Percentiles rank a stretch among this genome's conserved stretches.
Conservation (phyloP, 2,888 invertebrate species). For the Teinopalpus imperialis region DNA sequence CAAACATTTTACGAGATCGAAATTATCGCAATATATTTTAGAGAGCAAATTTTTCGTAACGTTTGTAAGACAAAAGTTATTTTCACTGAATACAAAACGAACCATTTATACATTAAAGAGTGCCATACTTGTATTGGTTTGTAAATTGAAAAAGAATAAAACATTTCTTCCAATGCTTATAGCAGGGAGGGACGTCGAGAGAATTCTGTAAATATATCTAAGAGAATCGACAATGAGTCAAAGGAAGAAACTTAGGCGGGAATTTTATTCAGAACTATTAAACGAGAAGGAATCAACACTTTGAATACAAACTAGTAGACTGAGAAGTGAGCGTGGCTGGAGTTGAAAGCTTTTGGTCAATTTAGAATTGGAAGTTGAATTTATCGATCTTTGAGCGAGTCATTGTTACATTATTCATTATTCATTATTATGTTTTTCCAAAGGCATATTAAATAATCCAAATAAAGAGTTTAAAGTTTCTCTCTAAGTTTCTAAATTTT, state of each 20-base stretch:
- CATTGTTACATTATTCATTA: too few species aligned
- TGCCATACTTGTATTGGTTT: neutral
- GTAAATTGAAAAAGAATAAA: conserved; percentile 17
- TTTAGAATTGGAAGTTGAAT: conserved; percentile 47
- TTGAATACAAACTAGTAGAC: conserved; percentile 36
- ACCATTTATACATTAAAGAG: neutral
- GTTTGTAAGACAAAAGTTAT: too few species aligned
- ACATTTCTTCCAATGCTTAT: conserved; percentile 1
- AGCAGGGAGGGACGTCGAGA: neutral
- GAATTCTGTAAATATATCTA: conserved; percentile 20
- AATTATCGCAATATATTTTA: too few species aligned
- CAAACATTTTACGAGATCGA: too few species aligned
- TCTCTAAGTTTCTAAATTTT: too few species aligned
- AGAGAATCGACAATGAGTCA: conserved; percentile 33
- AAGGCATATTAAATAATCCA: too few species aligned
- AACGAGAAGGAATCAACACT: conserved; percentile 37
- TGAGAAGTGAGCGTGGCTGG: conserved; percentile 26
- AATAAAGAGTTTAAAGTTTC: too few species aligned
- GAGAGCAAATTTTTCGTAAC: too few species aligned
- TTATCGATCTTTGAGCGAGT: conserved; percentile 20
- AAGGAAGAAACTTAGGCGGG: conserved; percentile 31
- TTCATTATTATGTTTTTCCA: too few species aligned
- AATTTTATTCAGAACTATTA: conserved; percentile 38
- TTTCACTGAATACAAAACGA: conserved; percentile 7
- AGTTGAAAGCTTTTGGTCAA: conserved; percentile 48